Conservation (phyloP, 2,888 invertebrate genomes). For the Macrostomum cliftonense region DNA sequence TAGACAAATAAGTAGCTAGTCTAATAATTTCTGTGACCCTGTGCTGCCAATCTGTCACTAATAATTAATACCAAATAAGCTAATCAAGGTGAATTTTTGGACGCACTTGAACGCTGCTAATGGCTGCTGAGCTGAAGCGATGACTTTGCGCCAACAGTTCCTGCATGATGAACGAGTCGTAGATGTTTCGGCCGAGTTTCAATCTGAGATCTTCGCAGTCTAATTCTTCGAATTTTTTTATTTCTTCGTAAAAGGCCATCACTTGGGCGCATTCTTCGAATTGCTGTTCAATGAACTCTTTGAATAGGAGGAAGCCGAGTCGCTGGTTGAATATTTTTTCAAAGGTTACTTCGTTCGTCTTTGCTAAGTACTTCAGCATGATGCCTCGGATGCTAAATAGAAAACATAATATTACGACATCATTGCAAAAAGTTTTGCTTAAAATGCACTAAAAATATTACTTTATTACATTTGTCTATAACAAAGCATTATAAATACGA, state of each 20-base stretch:
- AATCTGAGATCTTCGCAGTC: conserved; percentile 87
- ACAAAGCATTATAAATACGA: too few species aligned
- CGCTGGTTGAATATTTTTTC: conserved; percentile 99
- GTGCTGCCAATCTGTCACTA: too few species aligned
- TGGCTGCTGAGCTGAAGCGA: too few species aligned
- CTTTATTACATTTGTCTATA: too few species aligned
- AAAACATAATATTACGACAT: too few species aligned
- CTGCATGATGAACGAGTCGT: conserved; percentile 99
- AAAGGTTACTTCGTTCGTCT: conserved; percentile 95
- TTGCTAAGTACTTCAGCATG: conserved; percentile 98
- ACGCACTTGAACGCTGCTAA: too few species aligned
- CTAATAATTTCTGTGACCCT: too few species aligned
- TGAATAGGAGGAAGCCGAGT: conserved; percentile 93
- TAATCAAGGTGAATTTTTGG: too few species aligned
- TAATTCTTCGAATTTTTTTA: conserved; percentile 83
- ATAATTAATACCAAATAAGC: too few species aligned
- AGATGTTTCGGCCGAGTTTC: conserved; percentile 82
- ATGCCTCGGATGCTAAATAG: conserved; percentile 74
- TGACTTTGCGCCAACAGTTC: conserved; percentile 81
- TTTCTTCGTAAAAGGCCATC: conserved; percentile 94
- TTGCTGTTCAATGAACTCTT: conserved; percentile 92
- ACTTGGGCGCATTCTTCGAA: conserved; percentile 84
- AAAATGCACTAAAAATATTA: too few species aligned
- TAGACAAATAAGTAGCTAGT: too few species aligned
- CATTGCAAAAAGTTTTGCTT: too few species aligned